These are phyloP conservation scores for Arrhamphus sclerolepis DNA, from an alignment of 2,797 vertebrate species.

Conservation along the genomic window DNA sequence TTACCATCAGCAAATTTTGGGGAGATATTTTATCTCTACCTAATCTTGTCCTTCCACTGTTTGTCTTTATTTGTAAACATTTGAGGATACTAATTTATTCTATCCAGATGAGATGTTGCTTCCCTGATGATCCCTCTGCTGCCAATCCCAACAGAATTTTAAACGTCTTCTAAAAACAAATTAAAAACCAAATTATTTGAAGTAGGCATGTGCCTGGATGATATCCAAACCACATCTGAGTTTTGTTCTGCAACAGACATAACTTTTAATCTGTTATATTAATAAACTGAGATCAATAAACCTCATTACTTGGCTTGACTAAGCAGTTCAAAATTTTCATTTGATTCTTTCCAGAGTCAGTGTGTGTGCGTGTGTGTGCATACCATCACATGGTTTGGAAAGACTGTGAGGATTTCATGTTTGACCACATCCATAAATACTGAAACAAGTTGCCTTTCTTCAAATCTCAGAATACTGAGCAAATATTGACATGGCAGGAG, in stretches of 20 bases:
- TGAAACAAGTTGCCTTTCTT: conserved; percentile 82
- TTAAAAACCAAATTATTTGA: conserved; percentile 38
- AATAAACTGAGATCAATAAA: conserved; percentile 53
- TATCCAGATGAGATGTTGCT: conserved; percentile 21
- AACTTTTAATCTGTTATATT: conserved; percentile 40
- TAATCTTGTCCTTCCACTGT: conserved; percentile 19
- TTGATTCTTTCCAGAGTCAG: conserved; percentile 1
- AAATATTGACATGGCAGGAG: conserved; percentile 78
- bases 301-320: conserved; percentile 28
- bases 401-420: conserved; percentile 72
- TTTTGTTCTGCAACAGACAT: conserved; percentile 48
- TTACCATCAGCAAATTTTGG: conserved; percentile 39
- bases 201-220: conserved; percentile 29
- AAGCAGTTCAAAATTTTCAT: conserved; percentile 30
- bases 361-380: conserved; percentile 21
- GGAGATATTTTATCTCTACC: conserved; percentile 30
- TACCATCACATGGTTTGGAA: conserved; percentile 54
- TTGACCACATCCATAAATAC: conserved; percentile 82
- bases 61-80: conserved; percentile 13
- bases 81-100: conserved; percentile 19
- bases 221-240: conserved; percentile 33
- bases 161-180: conserved; percentile 47
- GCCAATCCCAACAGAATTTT: conserved; percentile 42
- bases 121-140: conserved; percentile 10
- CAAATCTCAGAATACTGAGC: conserved; percentile 77